Evolutionary conservation across 1,140 invertebrate genomes (phyloP), one percentile per base, ranked within the genome.

Genomic region (Atta cephalotes): DNA sequence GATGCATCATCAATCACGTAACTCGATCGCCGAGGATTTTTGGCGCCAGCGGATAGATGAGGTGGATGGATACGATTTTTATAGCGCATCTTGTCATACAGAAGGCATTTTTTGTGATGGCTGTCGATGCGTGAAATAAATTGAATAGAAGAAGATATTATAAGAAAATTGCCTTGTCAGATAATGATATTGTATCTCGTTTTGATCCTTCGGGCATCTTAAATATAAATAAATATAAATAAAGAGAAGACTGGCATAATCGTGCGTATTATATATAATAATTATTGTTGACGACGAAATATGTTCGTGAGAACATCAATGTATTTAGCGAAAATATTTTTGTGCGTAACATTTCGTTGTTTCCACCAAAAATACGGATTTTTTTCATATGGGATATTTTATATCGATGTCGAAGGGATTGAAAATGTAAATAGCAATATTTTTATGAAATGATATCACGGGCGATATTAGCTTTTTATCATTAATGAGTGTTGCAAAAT

Each of bases 1-100:
- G 39, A 63, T 84, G n/a, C 4, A 62, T 84, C 80, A 76, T 84
- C 80, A 76, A 84, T 76, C 80, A 82, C 25, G 80, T 74, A 84
- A 63, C 39, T 76, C 70, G 80, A 45, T 16, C 39, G 25, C 3
- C 45, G 39, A 74, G 18, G 35, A 84, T 62, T 76, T 82, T 84
- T 51, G 80, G 70, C 80, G 70, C 68, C 80, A 21, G 53, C 58
- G 39, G 68, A 10, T 49, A 74, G 80, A 74, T 84, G 70, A 84
- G 39, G 39, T 45, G 12, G 0, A 25, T 2, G 21, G 65, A 81
- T 81, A 56, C 21, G 45, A 84, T 84, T 84, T 84, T 84, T 63
- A 76, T 84, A 74, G 70, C 56, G 7, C 25, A 74, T 16, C n/a
- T 28, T 9, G 80, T 84, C 70, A 65, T 39, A 74, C 70, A 28